phyloP scores from a whole-genome alignment of 2,797 vertebrate species.

The Triplophysa yarkandensis region DNA sequence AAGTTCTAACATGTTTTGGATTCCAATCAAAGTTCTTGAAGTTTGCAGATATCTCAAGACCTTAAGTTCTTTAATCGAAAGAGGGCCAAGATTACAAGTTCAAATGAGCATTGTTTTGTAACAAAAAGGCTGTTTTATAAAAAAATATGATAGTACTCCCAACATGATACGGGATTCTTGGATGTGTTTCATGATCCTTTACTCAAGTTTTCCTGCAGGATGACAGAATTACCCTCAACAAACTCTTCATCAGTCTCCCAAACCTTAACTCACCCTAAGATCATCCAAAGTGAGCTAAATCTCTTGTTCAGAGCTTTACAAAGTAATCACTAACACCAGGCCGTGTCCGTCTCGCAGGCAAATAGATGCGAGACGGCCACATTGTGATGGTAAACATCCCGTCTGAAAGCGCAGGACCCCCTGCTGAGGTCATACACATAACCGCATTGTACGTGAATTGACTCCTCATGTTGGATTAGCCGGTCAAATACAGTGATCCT shows the following conservation, averaged over 20 bases:
- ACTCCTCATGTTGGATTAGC: conserved; percentile 76
- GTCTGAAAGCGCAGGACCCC: conserved; percentile 68
- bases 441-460: conserved; percentile 73
- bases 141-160: too few relatives aligned
- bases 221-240: not conserved
- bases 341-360: conserved; percentile 62
- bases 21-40: not conserved
- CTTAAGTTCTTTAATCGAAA: conserved; percentile 15
- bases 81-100: conserved; percentile 7
- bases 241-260: not conserved
- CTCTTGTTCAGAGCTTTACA: conserved; percentile 25
- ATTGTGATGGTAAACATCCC: conserved; percentile 77
- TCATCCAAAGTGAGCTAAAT: not conserved
- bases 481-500: conserved; percentile 69
- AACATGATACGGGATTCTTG: too few relatives aligned
- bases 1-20: not conserved
- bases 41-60: not conserved
- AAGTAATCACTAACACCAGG: conserved; percentile 69
- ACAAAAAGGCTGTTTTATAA: not conserved
- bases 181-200: not conserved
- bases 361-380: conserved; percentile 67
- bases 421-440: conserved; percentile 66
- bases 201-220: not conserved
- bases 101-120: not conserved
- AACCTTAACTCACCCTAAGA: not conserved